These are phyloP conservation scores for Aporophyla nigra DNA, from an alignment of 2,888 invertebrate genomes.

Conservation along the genomic window DNA sequence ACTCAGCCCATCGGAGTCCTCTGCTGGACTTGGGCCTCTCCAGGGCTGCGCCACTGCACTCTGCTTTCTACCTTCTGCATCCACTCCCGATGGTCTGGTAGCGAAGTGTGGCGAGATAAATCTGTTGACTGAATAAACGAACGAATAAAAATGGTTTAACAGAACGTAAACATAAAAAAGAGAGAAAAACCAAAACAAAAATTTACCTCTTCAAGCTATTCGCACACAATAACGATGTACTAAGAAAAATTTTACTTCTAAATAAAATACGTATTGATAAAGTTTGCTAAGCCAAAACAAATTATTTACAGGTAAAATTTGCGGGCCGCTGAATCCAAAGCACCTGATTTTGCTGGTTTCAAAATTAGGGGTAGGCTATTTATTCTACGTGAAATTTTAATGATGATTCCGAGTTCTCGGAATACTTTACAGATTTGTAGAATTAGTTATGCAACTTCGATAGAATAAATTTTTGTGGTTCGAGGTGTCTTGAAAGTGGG, in stretches of 20 bases:
- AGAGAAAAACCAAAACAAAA: background rate
- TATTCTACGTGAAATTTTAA: slow-evolving; percentile 54
- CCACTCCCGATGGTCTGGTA: background rate
- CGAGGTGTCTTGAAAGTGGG: background rate
- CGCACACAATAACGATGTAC: slow-evolving; percentile 28
- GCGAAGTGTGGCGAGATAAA: too few relatives aligned
- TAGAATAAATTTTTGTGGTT: slow-evolving; percentile 46
- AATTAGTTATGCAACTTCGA: slow-evolving; percentile 46
- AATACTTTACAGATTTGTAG: slow-evolving; percentile 41
- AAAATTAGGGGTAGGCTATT: slow-evolving; percentile 49
- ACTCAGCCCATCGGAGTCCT: too few relatives aligned
- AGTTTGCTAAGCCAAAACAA: slow-evolving; percentile 36
- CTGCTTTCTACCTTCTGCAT: too few relatives aligned
- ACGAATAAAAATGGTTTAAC: background rate
- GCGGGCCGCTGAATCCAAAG: slow-evolving; percentile 48
- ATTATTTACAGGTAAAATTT: slow-evolving; percentile 39
- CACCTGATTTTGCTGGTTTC: slow-evolving; percentile 55
- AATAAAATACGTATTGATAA: slow-evolving; percentile 46
- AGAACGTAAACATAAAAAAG: background rate
- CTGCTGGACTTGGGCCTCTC: too few relatives aligned
- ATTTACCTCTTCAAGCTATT: background rate
- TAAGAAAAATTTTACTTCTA: slow-evolving; percentile 8
- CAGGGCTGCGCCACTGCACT: too few relatives aligned
- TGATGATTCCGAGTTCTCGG: slow-evolving; percentile 32
- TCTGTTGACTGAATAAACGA: background rate